These are phyloP conservation scores for Agapetus fuscipes DNA, from an alignment of 2,888 invertebrate genomes.

Conservation along the genomic window DNA sequence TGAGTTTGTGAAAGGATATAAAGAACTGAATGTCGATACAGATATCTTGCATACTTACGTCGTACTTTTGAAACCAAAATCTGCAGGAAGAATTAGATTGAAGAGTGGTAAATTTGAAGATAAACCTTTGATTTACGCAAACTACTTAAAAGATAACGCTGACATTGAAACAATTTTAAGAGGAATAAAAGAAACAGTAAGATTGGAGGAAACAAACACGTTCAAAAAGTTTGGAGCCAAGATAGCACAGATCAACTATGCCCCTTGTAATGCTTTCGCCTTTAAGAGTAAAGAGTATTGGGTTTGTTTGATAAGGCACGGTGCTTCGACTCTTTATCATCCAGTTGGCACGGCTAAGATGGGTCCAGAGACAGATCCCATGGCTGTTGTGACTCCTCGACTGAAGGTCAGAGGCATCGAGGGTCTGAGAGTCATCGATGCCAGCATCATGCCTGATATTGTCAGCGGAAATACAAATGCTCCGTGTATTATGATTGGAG, in stretches of 20 bases:
- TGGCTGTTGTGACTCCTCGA: too few relatives aligned
- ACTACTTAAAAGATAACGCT: constrained; percentile 42
- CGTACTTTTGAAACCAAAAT: constrained; percentile 55
- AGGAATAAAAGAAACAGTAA: constrained; percentile 29
- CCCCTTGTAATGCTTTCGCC: constrained; percentile 24
- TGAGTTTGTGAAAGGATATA: constrained; percentile 22
- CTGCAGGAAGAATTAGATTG: constrained; percentile 55
- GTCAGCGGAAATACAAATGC: too few relatives aligned
- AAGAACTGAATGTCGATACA: constrained; percentile 19
- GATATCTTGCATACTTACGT: constrained; percentile 35
- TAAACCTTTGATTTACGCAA: constrained; percentile 48
- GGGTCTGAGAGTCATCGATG: too few relatives aligned
- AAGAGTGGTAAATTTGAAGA: constrained; percentile 52
- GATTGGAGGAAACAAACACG: constrained; percentile 31
- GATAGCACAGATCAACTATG: constrained; percentile 24
- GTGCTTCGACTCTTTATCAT: constrained; percentile 56
- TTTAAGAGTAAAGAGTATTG: constrained; percentile 47
- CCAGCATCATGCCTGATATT: too few relatives aligned
- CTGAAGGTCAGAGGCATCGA: too few relatives aligned
- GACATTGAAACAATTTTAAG: constrained; percentile 38
- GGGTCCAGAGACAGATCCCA: constrained; percentile 49
- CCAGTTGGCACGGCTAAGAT: too few relatives aligned
- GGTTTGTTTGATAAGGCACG: constrained; percentile 55
- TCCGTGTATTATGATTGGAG: constrained; percentile 80
- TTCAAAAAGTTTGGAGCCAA: constrained; percentile 30